These are phyloP conservation scores for Drosophila sordidula DNA, from an alignment of 2,888 invertebrate genomes.

Conservation along the genomic window DNA sequence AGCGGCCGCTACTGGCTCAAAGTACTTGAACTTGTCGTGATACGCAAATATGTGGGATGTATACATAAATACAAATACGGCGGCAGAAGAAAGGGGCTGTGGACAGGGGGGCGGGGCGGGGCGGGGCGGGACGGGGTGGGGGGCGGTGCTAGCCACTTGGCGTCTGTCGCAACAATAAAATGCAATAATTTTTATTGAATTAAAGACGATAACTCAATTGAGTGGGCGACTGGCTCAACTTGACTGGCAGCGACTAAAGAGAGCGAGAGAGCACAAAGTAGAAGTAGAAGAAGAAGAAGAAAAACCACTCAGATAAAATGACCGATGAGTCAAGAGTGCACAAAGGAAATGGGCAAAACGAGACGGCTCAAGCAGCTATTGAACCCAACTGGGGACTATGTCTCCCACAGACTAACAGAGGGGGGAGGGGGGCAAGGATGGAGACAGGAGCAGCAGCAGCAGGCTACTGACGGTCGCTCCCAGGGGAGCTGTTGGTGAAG, in stretches of 20 bases:
- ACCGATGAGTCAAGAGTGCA: constrained; percentile 37
- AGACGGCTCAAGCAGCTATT: constrained; percentile 26
- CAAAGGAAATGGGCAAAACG: constrained; percentile 36
- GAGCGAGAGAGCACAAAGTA: background rate
- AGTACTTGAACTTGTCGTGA: constrained; percentile 52
- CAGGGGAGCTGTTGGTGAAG: constrained; percentile 2
- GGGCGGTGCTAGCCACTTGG: constrained; percentile 39
- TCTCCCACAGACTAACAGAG: background rate
- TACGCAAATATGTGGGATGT: constrained; percentile 46
- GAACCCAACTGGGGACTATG: constrained; percentile 22
- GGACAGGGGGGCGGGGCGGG: background rate
- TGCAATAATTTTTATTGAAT: constrained; percentile 73
- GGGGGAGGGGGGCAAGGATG: background rate
- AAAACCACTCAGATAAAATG: constrained; percentile 34
- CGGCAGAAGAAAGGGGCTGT: background rate
- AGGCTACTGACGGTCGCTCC: constrained; percentile 9
- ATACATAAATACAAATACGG: constrained; percentile 16
- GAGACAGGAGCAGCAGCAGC: background rate
- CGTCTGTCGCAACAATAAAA: constrained; percentile 61
- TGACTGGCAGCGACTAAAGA: constrained; percentile 10
- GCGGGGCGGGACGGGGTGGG: background rate
- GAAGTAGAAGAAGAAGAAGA: background rate
- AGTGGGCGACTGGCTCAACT: constrained; percentile 50
- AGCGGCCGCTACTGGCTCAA: constrained; percentile 14
- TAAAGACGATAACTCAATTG: constrained; percentile 75